Evolutionary conservation across 2,888 invertebrate species (phyloP).

Genomic region (Drosophila greeni): DNA sequence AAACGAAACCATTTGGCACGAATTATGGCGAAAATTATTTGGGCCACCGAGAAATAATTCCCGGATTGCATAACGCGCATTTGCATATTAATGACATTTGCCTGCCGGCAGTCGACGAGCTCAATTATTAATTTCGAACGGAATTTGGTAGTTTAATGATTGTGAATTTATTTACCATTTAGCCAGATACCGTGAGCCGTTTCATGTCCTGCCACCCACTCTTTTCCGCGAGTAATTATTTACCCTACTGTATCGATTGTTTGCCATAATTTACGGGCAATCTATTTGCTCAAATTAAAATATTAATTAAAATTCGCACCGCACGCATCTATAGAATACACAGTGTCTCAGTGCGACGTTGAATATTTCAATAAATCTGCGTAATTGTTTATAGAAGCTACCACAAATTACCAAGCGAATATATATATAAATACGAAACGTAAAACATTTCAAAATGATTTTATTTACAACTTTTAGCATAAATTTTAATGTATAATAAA

Average conservation of each 20-base stretch:
- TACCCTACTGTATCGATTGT: slow-evolving; percentile 35
- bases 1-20: slow-evolving; percentile 44
- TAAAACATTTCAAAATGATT: slow-evolving; percentile 60
- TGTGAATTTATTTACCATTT: slow-evolving; percentile 45
- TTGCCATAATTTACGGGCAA: slow-evolving; percentile 56
- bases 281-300: slow-evolving; percentile 45
- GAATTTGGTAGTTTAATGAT: slow-evolving; percentile 30
- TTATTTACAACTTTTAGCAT: slow-evolving; percentile 67
- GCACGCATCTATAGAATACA: slow-evolving; percentile 13
- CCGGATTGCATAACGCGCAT: slow-evolving; percentile 18
- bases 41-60: slow-evolving; percentile 6
- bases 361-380: slow-evolving; percentile 55
- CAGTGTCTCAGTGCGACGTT: slow-evolving; percentile 30
- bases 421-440: slow-evolving; percentile 35
- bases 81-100: slow-evolving; percentile 34
- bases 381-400: slow-evolving; percentile 52
- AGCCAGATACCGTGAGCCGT: slow-evolving; percentile 41
- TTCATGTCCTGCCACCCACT: slow-evolving; percentile 34
- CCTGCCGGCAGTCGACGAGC: slow-evolving; percentile 8
- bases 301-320: slow-evolving; percentile 45
- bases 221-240: slow-evolving; percentile 11
- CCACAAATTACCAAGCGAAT: slow-evolving; percentile 24
- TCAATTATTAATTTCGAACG: slow-evolving; percentile 25
- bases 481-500: slow-evolving; percentile 67
- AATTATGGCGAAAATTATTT: slow-evolving; percentile 26